phyloP scores from a whole-genome alignment of 2,113 vertebrate genomes.

The Cyphomyrus plagiostoma region DNA sequence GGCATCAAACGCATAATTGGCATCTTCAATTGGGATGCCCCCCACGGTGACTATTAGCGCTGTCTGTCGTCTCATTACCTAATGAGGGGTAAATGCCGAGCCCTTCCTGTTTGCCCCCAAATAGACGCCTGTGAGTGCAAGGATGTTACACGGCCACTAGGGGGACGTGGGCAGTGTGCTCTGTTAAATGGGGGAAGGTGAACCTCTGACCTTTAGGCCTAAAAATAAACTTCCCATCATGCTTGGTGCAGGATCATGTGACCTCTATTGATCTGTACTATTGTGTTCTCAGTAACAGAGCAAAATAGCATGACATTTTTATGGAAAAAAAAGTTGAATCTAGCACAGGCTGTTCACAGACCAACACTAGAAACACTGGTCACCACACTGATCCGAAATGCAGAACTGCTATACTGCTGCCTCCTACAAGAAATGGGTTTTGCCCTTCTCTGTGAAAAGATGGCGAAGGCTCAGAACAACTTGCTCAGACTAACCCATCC shows the following conservation, averaged over 20 bases:
- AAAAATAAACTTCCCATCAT: neutral
- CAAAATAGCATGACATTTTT: neutral
- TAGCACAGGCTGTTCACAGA: neutral
- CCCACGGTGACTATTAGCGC: conserved; percentile 3
- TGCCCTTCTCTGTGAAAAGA: neutral
- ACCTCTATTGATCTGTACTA: neutral
- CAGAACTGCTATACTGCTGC: neutral
- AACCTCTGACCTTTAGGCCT: neutral
- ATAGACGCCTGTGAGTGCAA: neutral
- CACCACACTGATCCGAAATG: neutral
- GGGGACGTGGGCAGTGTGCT: neutral
- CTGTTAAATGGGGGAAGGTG: neutral
- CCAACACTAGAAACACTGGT: neutral
- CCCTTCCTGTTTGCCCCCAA: conserved; percentile 10
- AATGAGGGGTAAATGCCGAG: conserved; percentile 20
- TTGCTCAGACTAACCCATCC: neutral
- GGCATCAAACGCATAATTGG: neutral
- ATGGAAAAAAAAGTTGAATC: neutral
- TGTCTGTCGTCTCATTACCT: conserved; percentile 12
- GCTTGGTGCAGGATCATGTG: neutral
- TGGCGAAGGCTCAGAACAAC: neutral
- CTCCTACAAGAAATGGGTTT: neutral
- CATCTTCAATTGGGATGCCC: neutral
- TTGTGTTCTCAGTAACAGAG: neutral
- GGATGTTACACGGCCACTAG: neutral